phyloP scores from a whole-genome alignment of 2,797 vertebrate genomes.

The Diplodus puntazzo region DNA sequence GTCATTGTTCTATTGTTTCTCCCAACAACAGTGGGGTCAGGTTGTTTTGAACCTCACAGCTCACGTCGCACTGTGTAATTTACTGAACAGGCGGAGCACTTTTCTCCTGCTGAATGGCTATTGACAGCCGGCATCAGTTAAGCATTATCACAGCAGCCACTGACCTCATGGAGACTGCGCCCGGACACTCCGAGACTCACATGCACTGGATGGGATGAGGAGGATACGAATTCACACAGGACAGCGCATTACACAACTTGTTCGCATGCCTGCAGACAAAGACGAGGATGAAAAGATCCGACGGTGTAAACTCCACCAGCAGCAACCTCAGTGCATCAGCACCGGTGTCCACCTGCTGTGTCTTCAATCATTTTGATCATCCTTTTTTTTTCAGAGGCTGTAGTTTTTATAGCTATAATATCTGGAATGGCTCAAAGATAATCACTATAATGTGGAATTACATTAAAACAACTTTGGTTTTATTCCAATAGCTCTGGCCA shows the following conservation, averaged over 20 bases:
- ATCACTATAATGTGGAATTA: not conserved
- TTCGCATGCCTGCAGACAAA: conserved; percentile 1
- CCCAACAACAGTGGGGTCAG: conserved; percentile 81
- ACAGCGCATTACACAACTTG: not conserved
- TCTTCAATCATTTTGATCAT: conserved; percentile 19
- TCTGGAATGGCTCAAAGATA: conserved; percentile 14
- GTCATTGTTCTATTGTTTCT: conserved; percentile 85
- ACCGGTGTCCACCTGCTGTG: not conserved
- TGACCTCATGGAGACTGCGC: conserved; percentile 71
- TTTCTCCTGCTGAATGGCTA: conserved; percentile 82
- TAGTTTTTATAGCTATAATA: conserved; percentile 8
- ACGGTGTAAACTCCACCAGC: not conserved
- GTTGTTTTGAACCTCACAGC: conserved; percentile 76
- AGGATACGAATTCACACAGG: not conserved
- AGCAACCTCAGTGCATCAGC: not conserved
- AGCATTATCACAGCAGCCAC: conserved; percentile 79
- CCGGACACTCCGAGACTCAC: conserved; percentile 59
- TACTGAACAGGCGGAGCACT: conserved; percentile 82
- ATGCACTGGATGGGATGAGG: conserved; percentile 27
- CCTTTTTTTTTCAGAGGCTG: not conserved
- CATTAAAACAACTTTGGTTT: not conserved
- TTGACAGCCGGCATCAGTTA: conserved; percentile 81
- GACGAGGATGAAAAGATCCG: not conserved
- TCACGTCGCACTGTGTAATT: conserved; percentile 81
- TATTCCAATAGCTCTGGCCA: conserved; percentile 10